Conservation (phyloP, 2,888 invertebrate genomes). For the Saturnia pavonia region DNA sequence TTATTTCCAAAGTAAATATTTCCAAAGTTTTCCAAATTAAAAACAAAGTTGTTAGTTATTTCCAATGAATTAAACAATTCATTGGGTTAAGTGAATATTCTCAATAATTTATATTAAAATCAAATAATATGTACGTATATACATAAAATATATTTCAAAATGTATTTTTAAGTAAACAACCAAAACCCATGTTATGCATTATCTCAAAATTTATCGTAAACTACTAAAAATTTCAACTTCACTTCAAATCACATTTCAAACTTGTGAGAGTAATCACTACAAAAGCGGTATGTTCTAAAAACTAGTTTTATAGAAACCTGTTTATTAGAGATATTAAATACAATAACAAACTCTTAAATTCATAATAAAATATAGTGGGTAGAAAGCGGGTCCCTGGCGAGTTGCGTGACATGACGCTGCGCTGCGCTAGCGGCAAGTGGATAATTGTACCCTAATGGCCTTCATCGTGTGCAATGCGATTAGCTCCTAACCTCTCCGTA, state of each 20-base stretch:
- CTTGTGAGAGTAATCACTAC: not conserved
- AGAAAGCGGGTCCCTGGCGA: constrained; percentile 36
- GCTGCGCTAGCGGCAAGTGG: constrained; percentile 36
- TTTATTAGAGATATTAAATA: not conserved
- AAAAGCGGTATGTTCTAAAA: not conserved
- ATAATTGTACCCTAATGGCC: constrained; percentile 42
- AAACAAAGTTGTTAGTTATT: not conserved
- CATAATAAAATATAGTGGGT: not conserved
- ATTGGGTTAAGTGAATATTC: too few relatives aligned
- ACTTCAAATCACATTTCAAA: too few relatives aligned
- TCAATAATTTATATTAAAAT: too few relatives aligned
- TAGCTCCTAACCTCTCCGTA: constrained; percentile 41
- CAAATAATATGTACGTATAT: not conserved
- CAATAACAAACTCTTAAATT: not conserved
- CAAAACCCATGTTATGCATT: not conserved
- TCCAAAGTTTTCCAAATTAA: not conserved
- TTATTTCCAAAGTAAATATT: not conserved
- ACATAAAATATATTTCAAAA: not conserved
- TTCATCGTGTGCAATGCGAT: constrained; percentile 41
- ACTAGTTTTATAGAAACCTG: not conserved
- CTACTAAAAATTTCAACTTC: not conserved
- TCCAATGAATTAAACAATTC: not conserved
- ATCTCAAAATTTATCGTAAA: not conserved
- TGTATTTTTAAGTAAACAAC: not conserved
- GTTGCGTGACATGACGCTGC: constrained; percentile 28